A percentile compares a stretch with the other conserved stretches of the same genome.
Evolutionary conservation across 2,113 vertebrate species (phyloP).

Genomic region (Notarius lentiginosus): DNA sequence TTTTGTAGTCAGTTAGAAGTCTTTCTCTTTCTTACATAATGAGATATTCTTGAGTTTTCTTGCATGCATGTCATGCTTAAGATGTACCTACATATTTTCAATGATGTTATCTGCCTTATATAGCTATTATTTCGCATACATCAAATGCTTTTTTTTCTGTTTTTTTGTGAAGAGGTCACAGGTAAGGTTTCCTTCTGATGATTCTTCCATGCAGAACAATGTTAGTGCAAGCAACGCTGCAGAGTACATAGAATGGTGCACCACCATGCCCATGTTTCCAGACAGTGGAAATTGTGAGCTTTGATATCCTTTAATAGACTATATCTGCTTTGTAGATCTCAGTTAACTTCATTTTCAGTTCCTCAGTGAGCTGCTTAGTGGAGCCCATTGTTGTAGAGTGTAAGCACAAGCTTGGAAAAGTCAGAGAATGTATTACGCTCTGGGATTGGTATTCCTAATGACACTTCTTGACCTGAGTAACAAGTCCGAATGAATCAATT

Average conservation of each 20-base stretch:
- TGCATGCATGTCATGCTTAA: not conserved
- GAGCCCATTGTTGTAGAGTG: not conserved
- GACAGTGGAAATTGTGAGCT: not conserved
- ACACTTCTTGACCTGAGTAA: not conserved
- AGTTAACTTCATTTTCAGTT: not conserved
- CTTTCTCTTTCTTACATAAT: not conserved
- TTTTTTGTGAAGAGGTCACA: not conserved
- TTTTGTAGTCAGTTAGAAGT: not conserved
- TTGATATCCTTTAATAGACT: not conserved
- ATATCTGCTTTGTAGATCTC: not conserved
- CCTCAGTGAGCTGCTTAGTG: not conserved
- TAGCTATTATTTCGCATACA: not conserved
- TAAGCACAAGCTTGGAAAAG: not conserved
- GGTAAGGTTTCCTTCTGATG: not conserved
- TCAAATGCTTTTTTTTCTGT: not conserved
- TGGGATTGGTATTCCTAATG: too few species aligned
- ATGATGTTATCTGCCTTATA: not conserved
- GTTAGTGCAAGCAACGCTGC: too few species aligned
- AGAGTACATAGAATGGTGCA: too few species aligned
- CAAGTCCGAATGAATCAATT: too few species aligned
- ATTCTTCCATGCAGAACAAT: not conserved
- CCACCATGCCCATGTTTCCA: too few species aligned
- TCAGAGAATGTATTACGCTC: not conserved
- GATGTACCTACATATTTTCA: not conserved
- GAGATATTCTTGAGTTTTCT: not conserved